phyloP scores from a whole-genome alignment of 2,797 vertebrate species.

The Helostoma temminkii region DNA sequence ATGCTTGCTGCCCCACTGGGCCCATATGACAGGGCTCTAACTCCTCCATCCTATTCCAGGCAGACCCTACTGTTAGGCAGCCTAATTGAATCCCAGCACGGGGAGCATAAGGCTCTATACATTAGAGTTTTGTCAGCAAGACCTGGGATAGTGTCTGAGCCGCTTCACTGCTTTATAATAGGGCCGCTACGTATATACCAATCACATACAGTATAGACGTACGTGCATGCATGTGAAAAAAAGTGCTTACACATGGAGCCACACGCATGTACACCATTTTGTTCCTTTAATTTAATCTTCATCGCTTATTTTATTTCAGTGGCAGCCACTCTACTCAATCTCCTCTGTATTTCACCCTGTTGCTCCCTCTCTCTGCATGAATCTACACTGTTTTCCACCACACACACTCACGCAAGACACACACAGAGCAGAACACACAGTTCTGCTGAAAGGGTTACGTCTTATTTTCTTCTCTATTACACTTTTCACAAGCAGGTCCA shows the following conservation, averaged over 20 bases:
- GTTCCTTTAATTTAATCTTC: slow-evolving; percentile 18
- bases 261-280: slow-evolving; percentile 1
- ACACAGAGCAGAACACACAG: neutral
- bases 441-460: slow-evolving; percentile 35
- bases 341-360: slow-evolving; percentile 25
- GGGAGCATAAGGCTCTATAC: slow-evolving; percentile 61
- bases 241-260: neutral
- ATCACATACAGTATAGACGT: slow-evolving; percentile 37
- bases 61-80: slow-evolving; percentile 51
- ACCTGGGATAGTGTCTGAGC: slow-evolving; percentile 50
- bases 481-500: slow-evolving; percentile 50
- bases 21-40: slow-evolving; percentile 76
- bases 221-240: slow-evolving; percentile 10
- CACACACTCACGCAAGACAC: slow-evolving; percentile 7
- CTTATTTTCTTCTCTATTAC: slow-evolving; percentile 55
- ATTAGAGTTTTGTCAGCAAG: slow-evolving; percentile 75
- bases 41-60: slow-evolving; percentile 64
- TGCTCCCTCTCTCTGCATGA: slow-evolving; percentile 33
- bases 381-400: slow-evolving; percentile 3
- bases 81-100: slow-evolving; percentile 75
- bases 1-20: slow-evolving; percentile 68
- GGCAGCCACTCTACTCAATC: slow-evolving; percentile 16
- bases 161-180: slow-evolving; percentile 75
- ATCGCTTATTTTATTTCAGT: neutral
- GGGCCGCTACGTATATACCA: slow-evolving; percentile 61